phyloP scores from a whole-genome alignment of 2,888 invertebrate genomes.

The Caenorhabditis auriculariae region DNA sequence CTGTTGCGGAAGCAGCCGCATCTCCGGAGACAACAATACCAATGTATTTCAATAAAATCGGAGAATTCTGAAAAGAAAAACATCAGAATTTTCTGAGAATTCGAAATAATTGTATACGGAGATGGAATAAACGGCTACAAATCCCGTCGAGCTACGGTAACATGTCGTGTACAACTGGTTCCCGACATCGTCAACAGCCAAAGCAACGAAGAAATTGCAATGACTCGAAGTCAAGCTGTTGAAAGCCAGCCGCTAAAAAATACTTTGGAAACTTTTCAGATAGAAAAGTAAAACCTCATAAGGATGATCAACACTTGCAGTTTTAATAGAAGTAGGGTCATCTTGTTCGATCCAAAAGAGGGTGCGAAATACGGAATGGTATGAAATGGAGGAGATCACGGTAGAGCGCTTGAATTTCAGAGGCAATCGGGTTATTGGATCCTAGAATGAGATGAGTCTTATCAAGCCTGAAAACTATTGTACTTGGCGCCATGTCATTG shows the following conservation, averaged over 20 bases:
- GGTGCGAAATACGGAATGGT: background rate
- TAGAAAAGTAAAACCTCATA: too few species aligned
- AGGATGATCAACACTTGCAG: background rate
- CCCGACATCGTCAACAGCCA: constrained; percentile 5
- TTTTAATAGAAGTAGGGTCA: background rate
- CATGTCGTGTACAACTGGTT: constrained; percentile 4
- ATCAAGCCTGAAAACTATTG: background rate
- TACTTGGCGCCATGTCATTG: background rate
- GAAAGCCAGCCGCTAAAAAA: too few species aligned
- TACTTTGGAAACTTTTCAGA: too few species aligned
- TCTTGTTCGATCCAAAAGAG: constrained; percentile 3
- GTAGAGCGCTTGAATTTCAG: background rate
- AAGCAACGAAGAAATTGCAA: background rate
- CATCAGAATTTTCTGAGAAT: background rate
- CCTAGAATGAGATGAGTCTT: background rate
- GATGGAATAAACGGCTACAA: background rate
- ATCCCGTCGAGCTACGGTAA: background rate
- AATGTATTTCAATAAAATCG: background rate
- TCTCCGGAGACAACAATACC: constrained; percentile 2
- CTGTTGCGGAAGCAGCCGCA: background rate
- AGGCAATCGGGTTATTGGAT: background rate
- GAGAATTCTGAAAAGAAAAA: background rate
- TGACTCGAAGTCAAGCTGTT: too few species aligned
- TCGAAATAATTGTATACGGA: too few species aligned
- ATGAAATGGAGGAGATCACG: background rate